phyloP scores from a whole-genome alignment of 1,140 invertebrate species.

The Lysiphlebus fabarum region DNA sequence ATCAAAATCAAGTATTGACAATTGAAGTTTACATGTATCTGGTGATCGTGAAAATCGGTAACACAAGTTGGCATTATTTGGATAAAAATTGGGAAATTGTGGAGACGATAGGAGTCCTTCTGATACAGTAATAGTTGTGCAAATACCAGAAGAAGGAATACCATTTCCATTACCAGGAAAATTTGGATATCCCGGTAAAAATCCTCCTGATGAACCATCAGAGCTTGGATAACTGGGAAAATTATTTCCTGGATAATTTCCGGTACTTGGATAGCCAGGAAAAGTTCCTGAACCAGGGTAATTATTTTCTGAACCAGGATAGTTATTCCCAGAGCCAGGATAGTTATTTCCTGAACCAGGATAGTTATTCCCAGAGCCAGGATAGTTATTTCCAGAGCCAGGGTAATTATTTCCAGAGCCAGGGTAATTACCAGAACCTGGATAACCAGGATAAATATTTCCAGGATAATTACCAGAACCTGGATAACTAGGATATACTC shows the following conservation, averaged over 20 bases:
- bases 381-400: neutral
- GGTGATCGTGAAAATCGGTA: slow-evolving; percentile 38
- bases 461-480: neutral
- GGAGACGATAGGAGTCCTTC: slow-evolving; percentile 36
- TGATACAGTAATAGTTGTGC: slow-evolving; percentile 30
- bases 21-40: slow-evolving; percentile 35
- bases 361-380: neutral
- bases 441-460: neutral
- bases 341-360: slow-evolving; percentile 8
- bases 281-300: neutral
- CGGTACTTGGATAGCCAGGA: neutral
- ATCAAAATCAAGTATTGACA: slow-evolving; percentile 44
- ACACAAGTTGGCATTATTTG: slow-evolving; percentile 37
- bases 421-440: neutral
- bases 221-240: slow-evolving; percentile 8
- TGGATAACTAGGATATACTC: slow-evolving; percentile 2
- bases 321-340: slow-evolving; percentile 27
- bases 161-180: slow-evolving; percentile 22
- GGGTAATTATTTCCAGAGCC: neutral
- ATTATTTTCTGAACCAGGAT: neutral
- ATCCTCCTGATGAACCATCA: slow-evolving; percentile 19
- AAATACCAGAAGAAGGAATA: slow-evolving; percentile 27
- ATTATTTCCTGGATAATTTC: slow-evolving; percentile 9
- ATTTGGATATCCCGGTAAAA: slow-evolving; percentile 29
- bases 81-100: slow-evolving; percentile 36